These are phyloP conservation scores for Cerastoderma edule DNA, from an alignment of 2,888 invertebrate species.

Conservation along the genomic window DNA sequence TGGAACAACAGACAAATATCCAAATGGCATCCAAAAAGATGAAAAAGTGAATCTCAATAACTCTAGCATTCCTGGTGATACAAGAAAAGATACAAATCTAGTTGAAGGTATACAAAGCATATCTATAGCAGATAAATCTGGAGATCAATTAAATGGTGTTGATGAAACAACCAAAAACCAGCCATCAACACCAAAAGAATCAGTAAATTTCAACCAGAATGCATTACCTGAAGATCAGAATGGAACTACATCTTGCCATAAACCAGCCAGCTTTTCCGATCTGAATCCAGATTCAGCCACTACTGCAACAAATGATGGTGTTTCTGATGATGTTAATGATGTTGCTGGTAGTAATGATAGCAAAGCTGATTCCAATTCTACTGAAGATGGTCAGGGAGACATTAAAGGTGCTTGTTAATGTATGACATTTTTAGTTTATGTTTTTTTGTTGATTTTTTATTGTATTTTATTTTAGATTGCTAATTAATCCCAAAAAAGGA, in stretches of 20 bases:
- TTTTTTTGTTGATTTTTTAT: conserved; percentile 3
- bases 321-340: conserved; percentile 14
- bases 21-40: no score
- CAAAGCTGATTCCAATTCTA: conserved; percentile 16
- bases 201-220: conserved; percentile 29
- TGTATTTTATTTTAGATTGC: no score
- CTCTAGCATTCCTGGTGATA: neutral
- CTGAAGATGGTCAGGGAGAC: neutral
- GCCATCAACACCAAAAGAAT: neutral
- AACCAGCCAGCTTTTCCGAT: no score
- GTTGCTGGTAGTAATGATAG: conserved; percentile 25
- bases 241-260: neutral
- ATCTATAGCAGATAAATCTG: conserved; percentile 1
- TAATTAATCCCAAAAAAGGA: no score
- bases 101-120: neutral
- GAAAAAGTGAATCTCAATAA: no score
- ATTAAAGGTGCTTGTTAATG: conserved; percentile 23
- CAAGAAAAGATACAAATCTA: neutral
- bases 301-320: neutral
- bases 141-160: neutral
- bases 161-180: neutral
- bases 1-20: no score
- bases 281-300: conserved; percentile 7
- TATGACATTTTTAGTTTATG: conserved; percentile 5
- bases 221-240: conserved; percentile 14